A percentile compares a stretch with the other conserved stretches of the same genome.
phyloP scores from a whole-genome alignment of 2,888 invertebrate genomes.

The Drosophila quasianomalipes region DNA sequence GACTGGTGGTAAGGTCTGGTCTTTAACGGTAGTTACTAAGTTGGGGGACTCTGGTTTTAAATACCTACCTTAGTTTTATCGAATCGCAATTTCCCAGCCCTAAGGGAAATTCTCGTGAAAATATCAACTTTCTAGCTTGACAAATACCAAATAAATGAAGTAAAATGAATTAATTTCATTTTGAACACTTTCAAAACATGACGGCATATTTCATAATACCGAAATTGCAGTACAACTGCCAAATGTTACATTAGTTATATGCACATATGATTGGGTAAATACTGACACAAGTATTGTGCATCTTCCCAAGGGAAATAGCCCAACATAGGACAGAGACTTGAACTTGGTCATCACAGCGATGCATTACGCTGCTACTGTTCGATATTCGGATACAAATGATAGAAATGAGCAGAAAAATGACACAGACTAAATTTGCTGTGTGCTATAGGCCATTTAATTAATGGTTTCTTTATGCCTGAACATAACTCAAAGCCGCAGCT shows the following conservation, averaged over 20 bases:
- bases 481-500: slow-evolving; percentile 58
- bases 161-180: not conserved
- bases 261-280: not conserved
- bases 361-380: not conserved
- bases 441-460: slow-evolving; percentile 59
- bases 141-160: not conserved
- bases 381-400: slow-evolving; percentile 47
- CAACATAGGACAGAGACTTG: not conserved
- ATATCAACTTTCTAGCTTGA: not conserved
- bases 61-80: not conserved
- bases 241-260: not conserved
- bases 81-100: not conserved
- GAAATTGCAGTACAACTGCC: not conserved
- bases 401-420: slow-evolving; percentile 50
- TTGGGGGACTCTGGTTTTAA: rapidly evolving
- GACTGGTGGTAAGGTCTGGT: not conserved
- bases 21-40: not conserved
- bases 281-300: not conserved
- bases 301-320: not conserved
- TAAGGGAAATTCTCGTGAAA: not conserved
- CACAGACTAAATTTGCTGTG: slow-evolving; percentile 19
- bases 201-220: not conserved
- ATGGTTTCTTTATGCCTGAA: slow-evolving; percentile 51
- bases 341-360: not conserved
- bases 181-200: not conserved